Base-by-base conservation (phyloP, 2,797 vertebrate genomes). In the Sandelia bainsii region DNA sequence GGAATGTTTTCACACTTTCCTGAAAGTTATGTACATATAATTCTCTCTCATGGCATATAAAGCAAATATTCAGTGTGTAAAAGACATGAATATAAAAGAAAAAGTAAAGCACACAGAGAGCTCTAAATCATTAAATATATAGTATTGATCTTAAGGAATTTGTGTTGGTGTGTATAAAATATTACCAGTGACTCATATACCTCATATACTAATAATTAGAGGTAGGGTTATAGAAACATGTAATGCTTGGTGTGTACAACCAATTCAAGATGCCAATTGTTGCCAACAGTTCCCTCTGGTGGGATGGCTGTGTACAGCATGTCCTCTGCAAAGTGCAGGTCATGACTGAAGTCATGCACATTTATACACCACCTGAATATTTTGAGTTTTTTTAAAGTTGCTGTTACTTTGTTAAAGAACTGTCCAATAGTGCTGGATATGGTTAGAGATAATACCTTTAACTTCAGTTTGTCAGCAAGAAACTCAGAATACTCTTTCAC, bases 1-100 rank as follows among this genome's bases (percentile, higher is more conserved):
- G 89, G 76, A 90, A 92, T 83, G 80, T 81, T 80, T 87, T 86
- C 89, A 94, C 86, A 93, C 86, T 83, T 89, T 84, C 79, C 54
- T 92, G 90, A 91, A 93, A 92, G 81, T 92, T 94, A 94, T 94
- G 80, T 94, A 95, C 93, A 95, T 64, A 85, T 78, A 87, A 89
- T 88, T 91, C 65, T 84, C 88, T 89, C 90, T 90, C 81, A 87
- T 57, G 76, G 88, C 83, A 93, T 92, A 89, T 87, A 89, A 92
- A 89, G 82, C 73, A 67, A 83, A 89, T 66, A 82, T 87, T 69
- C 83, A 87, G 69, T 76, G 81, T 69, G 75, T 67, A 81, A 68
- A 40, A 56, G 25, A 23, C 39, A 22, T 49, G 52, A 54, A 49
- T 72, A 76, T 86, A 8, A 46, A 66, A 48, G 85, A 75, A 65